Conservation (phyloP, 1,140 invertebrate genomes). For the Magallana gigas region DNA sequence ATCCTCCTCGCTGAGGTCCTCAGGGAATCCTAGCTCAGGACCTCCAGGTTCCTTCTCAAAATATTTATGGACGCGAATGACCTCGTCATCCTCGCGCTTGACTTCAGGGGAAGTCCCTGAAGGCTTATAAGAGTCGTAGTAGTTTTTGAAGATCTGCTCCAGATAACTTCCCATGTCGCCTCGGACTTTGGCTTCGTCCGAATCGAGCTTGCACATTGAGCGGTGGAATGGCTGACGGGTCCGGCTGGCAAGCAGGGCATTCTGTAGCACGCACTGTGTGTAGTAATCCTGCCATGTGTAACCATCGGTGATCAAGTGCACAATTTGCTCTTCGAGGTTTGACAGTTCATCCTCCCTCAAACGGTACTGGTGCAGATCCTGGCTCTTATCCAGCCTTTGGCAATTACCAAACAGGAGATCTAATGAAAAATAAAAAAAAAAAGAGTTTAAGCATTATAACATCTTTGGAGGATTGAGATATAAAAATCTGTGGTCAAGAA, state of each 20-base stretch:
- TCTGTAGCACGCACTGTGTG: conserved; percentile 70
- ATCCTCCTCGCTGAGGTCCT: background rate
- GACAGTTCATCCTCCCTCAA: conserved; percentile 55
- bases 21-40: background rate
- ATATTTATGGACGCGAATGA: conserved; percentile 50
- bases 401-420: conserved; percentile 70
- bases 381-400: conserved; percentile 36
- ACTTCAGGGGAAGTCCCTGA: background rate
- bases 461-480: too few relatives aligned
- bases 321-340: conserved; percentile 60
- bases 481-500: too few relatives aligned
- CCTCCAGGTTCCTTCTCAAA: conserved; percentile 48
- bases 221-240: conserved; percentile 47
- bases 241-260: conserved; percentile 61
- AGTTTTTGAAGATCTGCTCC: conserved; percentile 52
- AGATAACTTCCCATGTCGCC: conserved; percentile 62
- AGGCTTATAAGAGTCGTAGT: conserved; percentile 40
- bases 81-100: conserved; percentile 16
- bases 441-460: background rate
- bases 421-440: conserved; percentile 49
- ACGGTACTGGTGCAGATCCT: conserved; percentile 54
- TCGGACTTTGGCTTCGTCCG: conserved; percentile 18
- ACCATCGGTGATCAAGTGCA: conserved; percentile 58
- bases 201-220: conserved; percentile 55
- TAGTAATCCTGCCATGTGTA: conserved; percentile 69